A percentile compares a stretch with the other conserved stretches of the same genome.
Evolutionary conservation across 2,113 vertebrate species (phyloP).

Genomic region (Hiodon alosoides): DNA sequence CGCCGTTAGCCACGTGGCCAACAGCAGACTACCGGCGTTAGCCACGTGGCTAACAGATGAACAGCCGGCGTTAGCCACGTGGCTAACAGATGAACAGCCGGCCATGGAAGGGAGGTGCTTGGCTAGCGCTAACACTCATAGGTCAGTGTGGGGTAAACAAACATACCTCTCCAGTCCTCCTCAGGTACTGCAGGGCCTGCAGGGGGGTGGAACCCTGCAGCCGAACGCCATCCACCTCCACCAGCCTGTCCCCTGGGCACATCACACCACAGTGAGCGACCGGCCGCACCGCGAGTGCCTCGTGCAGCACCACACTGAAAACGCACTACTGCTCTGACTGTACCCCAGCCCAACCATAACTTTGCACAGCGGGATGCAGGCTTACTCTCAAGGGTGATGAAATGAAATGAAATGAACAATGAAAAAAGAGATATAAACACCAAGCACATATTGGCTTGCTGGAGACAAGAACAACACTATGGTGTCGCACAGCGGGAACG

Average conservation of each 20-base stretch:
- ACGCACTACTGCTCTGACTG: neutral
- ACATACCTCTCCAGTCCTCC: constrained; percentile 77
- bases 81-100: neutral
- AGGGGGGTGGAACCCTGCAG: constrained; percentile 78
- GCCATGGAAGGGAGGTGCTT: neutral
- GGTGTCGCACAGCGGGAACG: neutral
- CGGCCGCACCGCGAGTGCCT: too few species aligned
- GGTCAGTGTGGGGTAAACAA: neutral
- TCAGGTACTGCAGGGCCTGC: constrained; percentile 81
- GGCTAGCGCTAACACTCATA: neutral
- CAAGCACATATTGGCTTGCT: too few species aligned
- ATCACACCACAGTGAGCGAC: constrained; percentile 22
- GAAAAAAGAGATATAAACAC: too few species aligned
- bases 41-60: neutral
- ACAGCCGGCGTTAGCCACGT: too few species aligned
- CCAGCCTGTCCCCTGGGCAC: constrained; percentile 75
- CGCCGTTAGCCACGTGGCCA: neutral
- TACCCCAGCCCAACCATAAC: too few species aligned
- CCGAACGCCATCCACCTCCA: constrained; percentile 79
- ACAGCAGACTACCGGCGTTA: too few species aligned
- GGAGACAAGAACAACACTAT: neutral
- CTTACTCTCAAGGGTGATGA: too few species aligned
- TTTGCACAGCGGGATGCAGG: too few species aligned
- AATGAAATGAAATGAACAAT: too few species aligned
- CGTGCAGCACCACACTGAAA: neutral